phyloP scores from a whole-genome alignment of 35 echinoderm and acorn worm species.

The Apostichopus japonicus region DNA sequence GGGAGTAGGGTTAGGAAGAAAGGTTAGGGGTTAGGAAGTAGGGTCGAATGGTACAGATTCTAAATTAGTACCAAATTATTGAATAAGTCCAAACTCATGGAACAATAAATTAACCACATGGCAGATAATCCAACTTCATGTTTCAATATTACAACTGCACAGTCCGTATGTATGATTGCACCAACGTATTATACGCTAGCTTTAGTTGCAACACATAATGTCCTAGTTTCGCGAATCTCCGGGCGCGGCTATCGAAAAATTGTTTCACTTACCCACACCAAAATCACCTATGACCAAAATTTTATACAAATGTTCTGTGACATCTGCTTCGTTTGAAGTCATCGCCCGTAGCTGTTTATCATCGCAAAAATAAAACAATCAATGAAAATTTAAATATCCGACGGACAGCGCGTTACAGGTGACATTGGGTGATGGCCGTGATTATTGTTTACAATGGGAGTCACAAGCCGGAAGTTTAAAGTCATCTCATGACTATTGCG shows the following conservation, averaged over 20 bases:
- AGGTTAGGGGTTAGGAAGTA: too few relatives aligned
- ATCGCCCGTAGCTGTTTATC: not conserved
- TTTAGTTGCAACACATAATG: not conserved
- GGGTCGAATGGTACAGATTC: too few relatives aligned
- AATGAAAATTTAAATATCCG: not conserved
- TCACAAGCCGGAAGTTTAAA: not conserved
- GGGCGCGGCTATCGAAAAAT: not conserved
- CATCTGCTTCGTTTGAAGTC: conserved; percentile 20
- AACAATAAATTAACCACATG: too few relatives aligned
- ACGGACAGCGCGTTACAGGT: not conserved
- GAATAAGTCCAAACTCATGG: too few relatives aligned
- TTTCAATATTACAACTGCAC: too few relatives aligned
- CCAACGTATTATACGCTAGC: too few relatives aligned
- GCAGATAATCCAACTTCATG: too few relatives aligned
- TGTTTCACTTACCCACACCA: conserved; percentile 60
- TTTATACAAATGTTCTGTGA: conserved; percentile 79
- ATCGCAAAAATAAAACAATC: not conserved
- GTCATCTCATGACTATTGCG: not conserved
- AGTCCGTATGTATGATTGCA: too few relatives aligned
- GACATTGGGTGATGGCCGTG: not conserved
- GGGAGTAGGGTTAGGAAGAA: too few relatives aligned
- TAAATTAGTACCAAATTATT: too few relatives aligned
- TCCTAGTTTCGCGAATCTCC: not conserved
- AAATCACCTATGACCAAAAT: conserved; percentile 82
- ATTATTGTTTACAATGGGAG: not conserved